These are phyloP conservation scores for Brachystomella parvula DNA, from an alignment of 1,140 invertebrate species.

Conservation along the genomic window DNA sequence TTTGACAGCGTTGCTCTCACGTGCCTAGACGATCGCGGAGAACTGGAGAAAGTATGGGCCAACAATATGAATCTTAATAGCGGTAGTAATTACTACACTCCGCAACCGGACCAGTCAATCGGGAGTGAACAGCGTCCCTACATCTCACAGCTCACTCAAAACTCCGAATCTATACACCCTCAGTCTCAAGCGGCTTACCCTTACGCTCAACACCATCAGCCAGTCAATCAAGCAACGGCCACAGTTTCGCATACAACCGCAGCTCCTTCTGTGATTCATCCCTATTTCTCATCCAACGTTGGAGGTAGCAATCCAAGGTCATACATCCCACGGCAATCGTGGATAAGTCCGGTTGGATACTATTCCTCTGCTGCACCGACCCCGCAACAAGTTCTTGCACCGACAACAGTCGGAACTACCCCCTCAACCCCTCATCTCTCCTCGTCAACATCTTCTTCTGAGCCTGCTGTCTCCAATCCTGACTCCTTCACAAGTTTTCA, in stretches of 20 bases:
- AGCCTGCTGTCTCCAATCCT: neutral
- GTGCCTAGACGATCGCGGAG: neutral
- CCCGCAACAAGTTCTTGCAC: neutral
- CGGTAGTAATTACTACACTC: neutral
- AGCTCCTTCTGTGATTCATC: neutral
- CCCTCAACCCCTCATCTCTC: neutral
- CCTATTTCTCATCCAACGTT: neutral
- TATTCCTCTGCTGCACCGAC: neutral
- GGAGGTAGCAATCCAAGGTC: no score
- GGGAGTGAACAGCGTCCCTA: no score
- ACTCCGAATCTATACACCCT: no score
- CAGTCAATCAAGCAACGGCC: neutral
- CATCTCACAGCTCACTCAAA: no score
- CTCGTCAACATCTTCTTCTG: neutral
- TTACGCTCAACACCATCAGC: neutral
- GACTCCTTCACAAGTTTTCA: neutral
- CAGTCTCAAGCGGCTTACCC: neutral
- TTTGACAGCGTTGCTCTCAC: conserved; percentile 29
- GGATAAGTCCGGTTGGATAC: neutral
- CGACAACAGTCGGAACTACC: neutral
- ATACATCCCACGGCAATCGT: neutral
- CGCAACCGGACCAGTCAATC: neutral
- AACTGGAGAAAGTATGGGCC: neutral
- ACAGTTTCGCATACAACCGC: neutral
- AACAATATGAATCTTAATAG: neutral